Conservation (phyloP, 2,888 invertebrate species). For the Caradrina kadenii region DNA sequence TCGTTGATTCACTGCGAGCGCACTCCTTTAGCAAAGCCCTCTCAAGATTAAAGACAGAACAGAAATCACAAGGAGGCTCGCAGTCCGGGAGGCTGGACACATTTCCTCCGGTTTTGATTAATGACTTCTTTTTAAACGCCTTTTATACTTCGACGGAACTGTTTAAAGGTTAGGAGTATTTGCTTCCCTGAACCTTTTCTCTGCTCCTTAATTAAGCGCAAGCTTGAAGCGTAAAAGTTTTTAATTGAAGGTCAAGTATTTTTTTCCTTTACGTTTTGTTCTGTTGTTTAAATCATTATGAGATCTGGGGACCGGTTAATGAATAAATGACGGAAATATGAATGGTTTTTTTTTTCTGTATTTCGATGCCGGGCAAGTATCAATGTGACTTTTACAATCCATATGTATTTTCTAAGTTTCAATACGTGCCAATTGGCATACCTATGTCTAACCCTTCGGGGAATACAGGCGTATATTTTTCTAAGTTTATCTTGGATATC, state of each 20-base stretch:
- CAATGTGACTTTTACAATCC: too few relatives aligned
- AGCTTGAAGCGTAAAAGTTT: constrained; percentile 61
- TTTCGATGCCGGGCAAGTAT: too few relatives aligned
- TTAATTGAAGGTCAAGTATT: constrained; percentile 63
- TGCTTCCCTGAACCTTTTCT: constrained; percentile 62
- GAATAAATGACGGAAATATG: constrained; percentile 1
- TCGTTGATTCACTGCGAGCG: constrained; percentile 26
- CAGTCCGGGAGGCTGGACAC: constrained; percentile 31
- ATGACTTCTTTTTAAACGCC: constrained; percentile 64
- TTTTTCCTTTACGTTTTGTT: constrained; percentile 34
- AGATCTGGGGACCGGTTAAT: constrained; percentile 34
- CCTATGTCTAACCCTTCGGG: too few relatives aligned
- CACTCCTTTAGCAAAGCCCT: constrained; percentile 24
- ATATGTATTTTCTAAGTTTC: too few relatives aligned
- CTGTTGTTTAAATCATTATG: constrained; percentile 14
- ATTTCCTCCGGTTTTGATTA: constrained; percentile 68
- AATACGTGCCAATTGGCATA: too few relatives aligned
- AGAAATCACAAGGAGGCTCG: constrained; percentile 50
- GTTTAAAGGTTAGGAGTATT: constrained; percentile 64
- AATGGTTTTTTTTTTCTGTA: too few relatives aligned
- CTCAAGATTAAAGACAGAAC: constrained; percentile 29
- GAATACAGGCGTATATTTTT: too few relatives aligned
- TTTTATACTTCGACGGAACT: constrained; percentile 64
- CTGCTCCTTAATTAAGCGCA: constrained; percentile 63
- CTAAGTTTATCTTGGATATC: too few relatives aligned